phyloP scores from a whole-genome alignment of 1,140 invertebrate genomes.

The Phymastichus coffea region DNA sequence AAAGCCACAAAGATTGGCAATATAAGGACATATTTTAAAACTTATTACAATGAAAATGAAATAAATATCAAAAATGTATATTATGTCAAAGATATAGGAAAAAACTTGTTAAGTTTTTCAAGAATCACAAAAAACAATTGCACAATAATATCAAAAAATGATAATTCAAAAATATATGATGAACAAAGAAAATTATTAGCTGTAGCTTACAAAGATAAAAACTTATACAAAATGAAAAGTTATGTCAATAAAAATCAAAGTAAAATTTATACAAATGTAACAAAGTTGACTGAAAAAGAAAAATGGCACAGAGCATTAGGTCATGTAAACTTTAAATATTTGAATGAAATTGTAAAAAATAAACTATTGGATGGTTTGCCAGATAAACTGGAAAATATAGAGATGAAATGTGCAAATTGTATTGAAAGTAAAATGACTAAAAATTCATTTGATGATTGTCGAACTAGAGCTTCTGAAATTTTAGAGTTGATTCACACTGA shows the following conservation, averaged over 20 bases:
- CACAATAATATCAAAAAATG: too few relatives aligned
- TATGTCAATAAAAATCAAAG: neutral
- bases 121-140: too few relatives aligned
- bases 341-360: neutral
- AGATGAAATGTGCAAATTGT: conserved; percentile 12
- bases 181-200: neutral
- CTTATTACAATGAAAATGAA: neutral
- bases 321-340: too few relatives aligned
- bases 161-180: neutral
- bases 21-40: too few relatives aligned
- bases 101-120: too few relatives aligned
- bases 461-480: too few relatives aligned
- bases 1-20: too few relatives aligned
- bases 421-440: too few relatives aligned
- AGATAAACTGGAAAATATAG: conserved; percentile 2
- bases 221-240: neutral
- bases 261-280: neutral
- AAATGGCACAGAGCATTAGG: conserved; percentile 13
- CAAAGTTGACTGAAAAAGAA: conserved; percentile 14
- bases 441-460: too few relatives aligned
- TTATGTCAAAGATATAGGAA: conserved; percentile 22
- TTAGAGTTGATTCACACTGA: too few relatives aligned
- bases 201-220: neutral
- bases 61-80: conserved; percentile 26
- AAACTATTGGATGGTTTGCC: neutral